A percentile compares a stretch with the other conserved stretches of the same genome.
phyloP scores from a whole-genome alignment of 2,797 vertebrate species.

The Cirrhinus molitorella region DNA sequence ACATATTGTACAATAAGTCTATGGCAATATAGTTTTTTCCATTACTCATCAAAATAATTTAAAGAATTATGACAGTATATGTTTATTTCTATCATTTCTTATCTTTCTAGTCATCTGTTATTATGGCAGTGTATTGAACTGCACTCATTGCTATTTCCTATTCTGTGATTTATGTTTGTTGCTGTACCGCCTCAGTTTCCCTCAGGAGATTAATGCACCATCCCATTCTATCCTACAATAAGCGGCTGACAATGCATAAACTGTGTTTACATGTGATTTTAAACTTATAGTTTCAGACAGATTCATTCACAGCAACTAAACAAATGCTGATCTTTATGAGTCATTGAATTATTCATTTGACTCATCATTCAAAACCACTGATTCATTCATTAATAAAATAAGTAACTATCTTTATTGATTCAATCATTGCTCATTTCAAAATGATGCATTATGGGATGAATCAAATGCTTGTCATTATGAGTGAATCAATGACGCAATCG shows the following conservation, averaged over 20 bases:
- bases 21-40: background rate
- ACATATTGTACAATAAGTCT: background rate
- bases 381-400: background rate
- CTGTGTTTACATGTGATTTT: background rate
- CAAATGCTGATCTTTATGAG: background rate
- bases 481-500: background rate
- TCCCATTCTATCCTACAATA: background rate
- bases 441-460: background rate
- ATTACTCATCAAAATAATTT: background rate
- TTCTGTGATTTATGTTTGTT: conserved; percentile 21
- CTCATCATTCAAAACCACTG: background rate
- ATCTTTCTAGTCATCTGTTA: background rate
- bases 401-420: background rate
- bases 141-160: conserved; percentile 4
- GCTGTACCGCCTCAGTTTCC: background rate
- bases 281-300: background rate
- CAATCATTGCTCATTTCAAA: background rate
- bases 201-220: background rate
- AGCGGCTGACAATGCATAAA: background rate
- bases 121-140: background rate
- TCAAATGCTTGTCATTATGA: background rate
- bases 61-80: background rate
- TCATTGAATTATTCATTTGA: background rate
- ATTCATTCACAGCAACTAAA: background rate
- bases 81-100: background rate